phyloP scores from a whole-genome alignment of 35 echinoderm and acorn worm genomes.

The Apostichopus californicus region DNA sequence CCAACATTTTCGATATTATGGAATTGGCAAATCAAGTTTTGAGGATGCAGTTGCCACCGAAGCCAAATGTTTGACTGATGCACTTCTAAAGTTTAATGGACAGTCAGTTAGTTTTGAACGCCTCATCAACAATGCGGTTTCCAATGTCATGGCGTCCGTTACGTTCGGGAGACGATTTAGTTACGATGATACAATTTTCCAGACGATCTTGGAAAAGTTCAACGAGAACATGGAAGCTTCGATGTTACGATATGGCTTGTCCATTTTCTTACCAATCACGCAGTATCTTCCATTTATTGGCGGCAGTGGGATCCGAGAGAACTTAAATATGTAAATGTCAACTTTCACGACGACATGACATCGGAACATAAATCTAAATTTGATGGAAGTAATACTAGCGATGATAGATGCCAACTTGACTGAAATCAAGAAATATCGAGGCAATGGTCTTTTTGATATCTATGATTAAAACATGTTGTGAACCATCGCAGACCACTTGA shows the following conservation, averaged over 20 bases:
- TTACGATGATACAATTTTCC: slow-evolving; percentile 34
- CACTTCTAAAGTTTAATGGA: not conserved
- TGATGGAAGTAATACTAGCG: slow-evolving; percentile 17
- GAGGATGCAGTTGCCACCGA: slow-evolving; percentile 60
- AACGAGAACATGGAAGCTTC: slow-evolving; percentile 17
- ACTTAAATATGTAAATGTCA: not conserved
- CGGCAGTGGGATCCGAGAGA: not conserved
- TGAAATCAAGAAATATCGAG: slow-evolving; percentile 45
- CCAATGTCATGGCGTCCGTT: slow-evolving; percentile 62
- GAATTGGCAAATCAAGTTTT: slow-evolving; percentile 56
- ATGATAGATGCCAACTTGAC: slow-evolving; percentile 64
- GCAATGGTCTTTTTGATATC: not conserved
- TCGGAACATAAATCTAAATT: slow-evolving; percentile 53
- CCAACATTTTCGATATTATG: slow-evolving; percentile 60
- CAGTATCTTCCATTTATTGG: slow-evolving; percentile 5
- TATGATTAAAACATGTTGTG: slow-evolving; percentile 43
- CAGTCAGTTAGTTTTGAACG: slow-evolving; percentile 8
- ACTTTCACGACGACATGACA: slow-evolving; percentile 39
- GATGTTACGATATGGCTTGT: not conserved
- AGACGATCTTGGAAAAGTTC: slow-evolving; percentile 19
- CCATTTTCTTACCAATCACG: slow-evolving; percentile 13
- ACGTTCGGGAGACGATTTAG: slow-evolving; percentile 59
- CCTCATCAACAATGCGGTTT: slow-evolving; percentile 46
- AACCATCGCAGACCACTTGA: slow-evolving; percentile 57
- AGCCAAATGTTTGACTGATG: slow-evolving; percentile 49